A percentile compares a stretch with the other conserved stretches of the same genome.
These are phyloP conservation scores for Euwallacea similis DNA, from an alignment of 1,140 invertebrate genomes.

Conservation along the genomic window DNA sequence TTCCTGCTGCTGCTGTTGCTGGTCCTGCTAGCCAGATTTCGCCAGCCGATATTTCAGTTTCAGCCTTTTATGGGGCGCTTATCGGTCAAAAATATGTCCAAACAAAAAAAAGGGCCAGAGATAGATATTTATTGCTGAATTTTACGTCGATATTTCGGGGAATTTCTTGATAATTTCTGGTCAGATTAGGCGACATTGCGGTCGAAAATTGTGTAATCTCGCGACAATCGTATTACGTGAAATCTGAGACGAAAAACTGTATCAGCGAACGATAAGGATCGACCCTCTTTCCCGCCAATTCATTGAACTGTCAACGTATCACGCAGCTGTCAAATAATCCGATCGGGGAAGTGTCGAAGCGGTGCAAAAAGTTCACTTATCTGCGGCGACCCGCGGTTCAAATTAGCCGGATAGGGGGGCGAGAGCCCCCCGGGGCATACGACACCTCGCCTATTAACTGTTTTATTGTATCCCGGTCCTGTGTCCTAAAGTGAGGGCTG, in stretches of 20 bases:
- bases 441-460: slow-evolving; percentile 55
- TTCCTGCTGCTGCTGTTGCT: slow-evolving; percentile 26
- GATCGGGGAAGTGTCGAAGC: slow-evolving; percentile 44
- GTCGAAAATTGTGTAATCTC: no score
- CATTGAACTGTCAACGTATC: slow-evolving; percentile 29
- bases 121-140: slow-evolving; percentile 15
- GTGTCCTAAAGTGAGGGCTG: neutral
- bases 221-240: no score
- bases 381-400: slow-evolving; percentile 53
- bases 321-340: slow-evolving; percentile 43
- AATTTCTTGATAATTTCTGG: no score
- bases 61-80: slow-evolving; percentile 27
- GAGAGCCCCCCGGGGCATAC: slow-evolving; percentile 46
- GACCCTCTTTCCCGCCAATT: neutral
- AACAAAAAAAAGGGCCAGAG: slow-evolving; percentile 30
- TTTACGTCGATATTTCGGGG: no score
- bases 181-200: no score
- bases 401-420: slow-evolving; percentile 53
- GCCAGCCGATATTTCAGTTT: slow-evolving; percentile 30
- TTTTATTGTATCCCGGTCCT: slow-evolving; percentile 50
- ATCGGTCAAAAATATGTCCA: slow-evolving; percentile 31
- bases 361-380: slow-evolving; percentile 50
- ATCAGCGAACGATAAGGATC: slow-evolving; percentile 35
- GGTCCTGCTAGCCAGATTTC: slow-evolving; percentile 22
- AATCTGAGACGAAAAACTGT: no score